Base-by-base conservation (phyloP, 1,140 invertebrate species). In the Calephelis virginiensis region DNA sequence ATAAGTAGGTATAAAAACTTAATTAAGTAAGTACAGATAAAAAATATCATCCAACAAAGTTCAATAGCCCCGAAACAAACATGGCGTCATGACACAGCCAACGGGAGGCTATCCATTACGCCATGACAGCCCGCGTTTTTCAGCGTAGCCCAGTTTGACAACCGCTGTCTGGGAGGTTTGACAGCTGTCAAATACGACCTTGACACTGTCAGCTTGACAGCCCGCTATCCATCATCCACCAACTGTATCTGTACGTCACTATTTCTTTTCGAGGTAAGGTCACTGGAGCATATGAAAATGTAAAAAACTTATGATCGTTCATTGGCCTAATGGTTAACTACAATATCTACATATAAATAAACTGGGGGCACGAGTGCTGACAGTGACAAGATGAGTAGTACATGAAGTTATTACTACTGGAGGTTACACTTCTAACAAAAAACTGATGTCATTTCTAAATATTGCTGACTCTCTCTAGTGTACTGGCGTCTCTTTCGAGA, bases 141-240 rank as follows among this genome's bases (percentile, higher is more conserved):
- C 84, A 83, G 73, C 70, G 75, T 72, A 73, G 74, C 74, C 77
- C 72, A 71, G 50, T 71, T 73, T 82, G 82, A 85, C 84, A 83
- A 77, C 76, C 67, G 75, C 80, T 78, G 81, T 80, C 78, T 76
- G 78, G 64, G 72, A 74, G 65, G 70, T 70, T 73, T 84, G 83
- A 85, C 82, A 83, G 83, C 81, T 88, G 85, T 86, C 85, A 88
- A 82, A 83, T 76, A 71, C 80, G 85, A 82, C 83, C 82, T 86
- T 88, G 85, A 86, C 85, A 85, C 74, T 82, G 82, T 76, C 78
- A 74, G 69, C 67, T 62, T 82, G 78, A 80, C 79, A 77, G 75
- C 70, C 13, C 74, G 73, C 78, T 80, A 88, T 86, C 81, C 81
- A 86, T 86, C 83, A 86, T 79, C 73, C 73, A 59, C 46, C 64